Evolutionary conservation across 2,797 vertebrate genomes (phyloP), one percentile per base, ranked within the genome.

Genomic region (Strix occidentalis): DNA sequence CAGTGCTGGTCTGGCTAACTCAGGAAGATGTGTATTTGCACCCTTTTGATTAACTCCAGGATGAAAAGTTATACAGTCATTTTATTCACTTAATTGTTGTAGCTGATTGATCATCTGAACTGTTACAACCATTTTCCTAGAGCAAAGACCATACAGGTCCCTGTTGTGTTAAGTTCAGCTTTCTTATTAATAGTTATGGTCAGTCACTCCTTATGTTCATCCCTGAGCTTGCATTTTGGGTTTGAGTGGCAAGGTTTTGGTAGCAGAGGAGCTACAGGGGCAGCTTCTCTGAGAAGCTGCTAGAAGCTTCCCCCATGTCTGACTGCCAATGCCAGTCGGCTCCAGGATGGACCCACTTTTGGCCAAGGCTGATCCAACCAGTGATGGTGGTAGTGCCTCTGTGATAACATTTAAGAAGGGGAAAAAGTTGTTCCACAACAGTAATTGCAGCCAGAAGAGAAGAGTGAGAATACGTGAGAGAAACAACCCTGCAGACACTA

Each of bases 251-350:
- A 56, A 16, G 41, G 20, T 84, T 37, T 26, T 23, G 25, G 20
- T 43, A 54, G 37, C 29, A 7, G 51, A 13, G 4, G 3, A 3
- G 29, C 24, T 87, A 4, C 39, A 43, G 12, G 26, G 13, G 41
- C 39, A 20, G 13, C 41, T 56, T 46, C 18, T 50, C 4, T 61
- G 37, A 66, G 71, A 78, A 79, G 35, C 41, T 54, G 24, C 10
- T 50, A 8, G 45, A 84, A 50, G 28, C 17, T 84, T 79, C 20
- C 56, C 23, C 24, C 14, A 8, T 43, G 14, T 60, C 31, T 12
- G 7, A 7, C 6, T 37, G 18, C 16, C 20, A 12, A 1, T 54
- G 28, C 17, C n/a, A 37, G 33, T 23, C 0, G 0, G 10, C 17
- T 50, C 17, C 31, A n/a, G 2, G 23, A 20, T 12, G 28, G 39